Conservation (phyloP, 2,888 invertebrate species). For the Folsomia candida region DNA sequence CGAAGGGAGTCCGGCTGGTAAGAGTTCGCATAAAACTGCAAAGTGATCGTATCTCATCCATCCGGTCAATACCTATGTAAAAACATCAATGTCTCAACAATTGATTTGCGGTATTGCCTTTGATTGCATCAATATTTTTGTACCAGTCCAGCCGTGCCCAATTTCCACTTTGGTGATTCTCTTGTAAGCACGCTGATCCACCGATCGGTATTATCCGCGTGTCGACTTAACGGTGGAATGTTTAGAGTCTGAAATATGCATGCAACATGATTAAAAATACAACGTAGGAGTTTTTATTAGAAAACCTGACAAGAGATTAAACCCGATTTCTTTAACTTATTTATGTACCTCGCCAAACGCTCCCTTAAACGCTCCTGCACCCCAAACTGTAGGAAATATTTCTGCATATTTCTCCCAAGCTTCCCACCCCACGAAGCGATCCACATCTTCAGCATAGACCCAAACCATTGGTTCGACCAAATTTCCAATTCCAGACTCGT, state of each 20-base stretch:
- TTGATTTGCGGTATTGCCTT: background rate
- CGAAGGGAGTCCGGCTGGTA: constrained; percentile 67
- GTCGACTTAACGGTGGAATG: constrained; percentile 66
- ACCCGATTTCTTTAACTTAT: too few relatives aligned
- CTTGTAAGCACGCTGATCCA: constrained; percentile 58
- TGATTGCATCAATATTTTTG: background rate
- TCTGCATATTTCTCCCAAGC: constrained; percentile 66
- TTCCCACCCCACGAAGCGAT: constrained; percentile 55
- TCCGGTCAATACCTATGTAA: constrained; percentile 52
- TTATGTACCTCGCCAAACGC: constrained; percentile 82
- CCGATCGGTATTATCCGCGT: constrained; percentile 68
- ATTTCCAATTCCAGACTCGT: constrained; percentile 64
- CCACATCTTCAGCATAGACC: constrained; percentile 73
- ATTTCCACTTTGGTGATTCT: constrained; percentile 47
- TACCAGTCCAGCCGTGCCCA: constrained; percentile 51
- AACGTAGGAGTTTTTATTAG: too few relatives aligned
- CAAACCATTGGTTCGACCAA: constrained; percentile 75
- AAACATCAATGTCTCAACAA: background rate
- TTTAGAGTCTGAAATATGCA: too few relatives aligned
- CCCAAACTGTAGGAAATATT: constrained; percentile 72
- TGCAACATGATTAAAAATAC: too few relatives aligned
- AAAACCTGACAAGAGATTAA: too few relatives aligned
- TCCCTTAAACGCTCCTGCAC: constrained; percentile 80
- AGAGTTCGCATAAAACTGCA: constrained; percentile 66
- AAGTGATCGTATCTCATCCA: constrained; percentile 66